Evolutionary conservation across 2,113 vertebrate genomes (phyloP).

Genomic region (Lophochroa leadbeateri): DNA sequence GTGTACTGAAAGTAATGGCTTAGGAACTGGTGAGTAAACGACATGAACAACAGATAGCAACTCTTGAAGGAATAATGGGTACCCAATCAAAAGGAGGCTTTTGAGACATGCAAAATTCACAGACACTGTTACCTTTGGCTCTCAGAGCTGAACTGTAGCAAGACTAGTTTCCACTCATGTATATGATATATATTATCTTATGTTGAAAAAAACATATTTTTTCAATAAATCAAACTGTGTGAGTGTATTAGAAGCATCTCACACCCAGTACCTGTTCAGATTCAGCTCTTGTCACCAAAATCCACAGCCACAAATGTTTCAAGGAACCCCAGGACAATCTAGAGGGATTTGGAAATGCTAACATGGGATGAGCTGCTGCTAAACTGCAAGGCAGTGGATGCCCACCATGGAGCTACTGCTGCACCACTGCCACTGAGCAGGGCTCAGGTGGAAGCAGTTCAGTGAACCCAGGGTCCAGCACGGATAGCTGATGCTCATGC

Average conservation of each 20-base stretch:
- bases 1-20: not conserved
- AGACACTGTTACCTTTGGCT: not conserved
- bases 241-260: not conserved
- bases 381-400: fast-evolving
- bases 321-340: not conserved
- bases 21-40: not conserved
- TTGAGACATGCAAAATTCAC: not conserved
- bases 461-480: fast-evolving
- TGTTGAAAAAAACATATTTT: not conserved
- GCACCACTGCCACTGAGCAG: no score
- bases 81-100: not conserved
- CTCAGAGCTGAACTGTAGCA: not conserved
- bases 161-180: not conserved
- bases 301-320: not conserved
- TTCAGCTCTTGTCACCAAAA: not conserved
- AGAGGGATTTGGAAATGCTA: not conserved
- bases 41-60: not conserved
- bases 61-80: not conserved
- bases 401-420: not conserved
- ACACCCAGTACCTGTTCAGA: fast-evolving
- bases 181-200: not conserved
- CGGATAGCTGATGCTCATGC: fast-evolving
- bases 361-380: fast-evolving
- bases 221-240: not conserved
- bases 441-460: not conserved